These are phyloP conservation scores for Monomorium pharaonis DNA, from an alignment of 1,140 invertebrate genomes.

Conservation along the genomic window DNA sequence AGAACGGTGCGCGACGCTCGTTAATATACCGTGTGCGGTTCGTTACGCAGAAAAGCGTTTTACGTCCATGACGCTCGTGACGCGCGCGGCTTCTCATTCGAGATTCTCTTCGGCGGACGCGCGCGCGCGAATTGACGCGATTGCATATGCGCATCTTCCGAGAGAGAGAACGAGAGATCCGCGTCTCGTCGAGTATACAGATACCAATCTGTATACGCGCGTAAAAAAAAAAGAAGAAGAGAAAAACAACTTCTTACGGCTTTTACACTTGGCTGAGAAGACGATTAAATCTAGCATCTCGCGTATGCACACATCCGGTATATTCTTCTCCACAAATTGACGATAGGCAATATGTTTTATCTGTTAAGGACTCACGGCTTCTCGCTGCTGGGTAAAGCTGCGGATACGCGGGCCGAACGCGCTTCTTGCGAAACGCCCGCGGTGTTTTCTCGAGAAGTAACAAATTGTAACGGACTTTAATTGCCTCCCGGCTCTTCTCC, in stretches of 20 bases:
- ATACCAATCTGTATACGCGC: neutral
- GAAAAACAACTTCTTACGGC: neutral
- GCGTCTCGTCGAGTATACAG: neutral
- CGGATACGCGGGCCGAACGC: neutral
- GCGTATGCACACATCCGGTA: neutral
- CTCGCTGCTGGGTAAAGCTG: neutral
- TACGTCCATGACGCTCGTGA: neutral
- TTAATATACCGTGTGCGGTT: slow-evolving; percentile 20
- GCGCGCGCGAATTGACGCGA: slow-evolving; percentile 13
- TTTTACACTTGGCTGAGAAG: neutral
- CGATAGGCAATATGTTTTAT: neutral
- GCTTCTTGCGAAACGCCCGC: neutral
- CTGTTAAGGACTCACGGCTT: neutral
- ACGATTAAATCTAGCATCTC: neutral
- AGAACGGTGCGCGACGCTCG: slow-evolving; percentile 4
- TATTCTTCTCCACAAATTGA: neutral
- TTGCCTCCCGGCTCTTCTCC: slow-evolving; percentile 31
- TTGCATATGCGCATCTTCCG: neutral
- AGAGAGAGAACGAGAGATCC: too few relatives aligned
- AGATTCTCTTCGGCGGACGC: neutral
- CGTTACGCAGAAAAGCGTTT: slow-evolving; percentile 18
- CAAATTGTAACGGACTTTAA: slow-evolving; percentile 57
- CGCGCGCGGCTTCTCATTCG: neutral
- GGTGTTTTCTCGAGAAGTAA: slow-evolving; percentile 13
- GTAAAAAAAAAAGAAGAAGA: neutral